Base-by-base conservation (phyloP, 2,797 vertebrate species). In the Sarcoramphus papa region DNA sequence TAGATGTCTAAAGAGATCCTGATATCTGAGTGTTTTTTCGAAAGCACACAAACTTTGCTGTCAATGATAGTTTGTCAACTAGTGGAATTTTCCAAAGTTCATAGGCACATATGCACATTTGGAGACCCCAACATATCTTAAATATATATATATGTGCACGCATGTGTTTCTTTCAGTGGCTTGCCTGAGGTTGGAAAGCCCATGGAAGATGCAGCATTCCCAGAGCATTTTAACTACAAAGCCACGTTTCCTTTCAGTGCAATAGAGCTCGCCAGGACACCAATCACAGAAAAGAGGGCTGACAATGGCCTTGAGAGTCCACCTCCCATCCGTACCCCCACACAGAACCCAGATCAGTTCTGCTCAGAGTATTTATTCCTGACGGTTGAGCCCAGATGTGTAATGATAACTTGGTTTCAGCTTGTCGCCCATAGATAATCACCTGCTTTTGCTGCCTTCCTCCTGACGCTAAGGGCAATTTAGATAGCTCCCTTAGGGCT, bases 61-160 rank as follows among this genome's bases (percentile, higher is more conserved):
- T 72, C 74, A 82, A 27, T 21, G 14, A 82, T 14, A 64, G 17
- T 43, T 89, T 45, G 64, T 70, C 64, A 92, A 5, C 4, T 25
- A 60, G 27, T 11, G 7, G 8, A 69, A 73, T 78, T 35, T 90
- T 85, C 68, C 35, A 54, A 91, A 72, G 30, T 69, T 80, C 64
- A 60, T 7, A 40, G 60, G 22, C 19, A 62, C 14, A 28, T 13
- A 53, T 4, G 4, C 15, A 56, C 27, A n/a, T 81, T 47, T 73
- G 33, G 45, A 92, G 81, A 87, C 2, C 18, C 7, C 30, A 67
- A 72, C 13, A 27, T 15, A 60, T 19, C 43, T 65, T 53, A 76
- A 68, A 77, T 2, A 28, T 12, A n/a, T 1, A 2, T 35, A 8
- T 9, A 12, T 10, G 5, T 7, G 15, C 0, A 1, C 12, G 37